These are phyloP conservation scores for Drosophila subquinaria DNA, from an alignment of 2,888 invertebrate species.

Conservation along the genomic window DNA sequence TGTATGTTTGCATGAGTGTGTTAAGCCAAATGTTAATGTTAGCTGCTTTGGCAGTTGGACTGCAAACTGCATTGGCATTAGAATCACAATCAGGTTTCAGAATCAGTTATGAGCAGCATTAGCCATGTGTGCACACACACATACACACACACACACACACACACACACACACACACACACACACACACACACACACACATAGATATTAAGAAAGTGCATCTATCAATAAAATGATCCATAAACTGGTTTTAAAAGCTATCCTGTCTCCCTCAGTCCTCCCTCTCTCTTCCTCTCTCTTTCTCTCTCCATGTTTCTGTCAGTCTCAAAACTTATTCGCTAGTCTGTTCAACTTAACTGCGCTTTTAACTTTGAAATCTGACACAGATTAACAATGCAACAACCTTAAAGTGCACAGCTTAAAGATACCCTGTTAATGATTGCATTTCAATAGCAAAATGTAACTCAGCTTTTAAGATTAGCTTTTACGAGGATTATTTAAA, in stretches of 20 bases:
- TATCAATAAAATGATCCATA: constrained; percentile 38
- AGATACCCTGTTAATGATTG: neutral
- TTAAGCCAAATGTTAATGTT: constrained; percentile 43
- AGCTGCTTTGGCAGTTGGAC: constrained; percentile 14
- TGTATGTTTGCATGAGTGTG: constrained; percentile 5
- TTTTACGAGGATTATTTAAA: neutral
- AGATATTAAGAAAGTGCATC: constrained; percentile 17
- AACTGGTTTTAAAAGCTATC: constrained; percentile 30
- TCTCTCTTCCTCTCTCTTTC: neutral
- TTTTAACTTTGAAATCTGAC: constrained; percentile 4
- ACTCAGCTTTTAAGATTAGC: no score
- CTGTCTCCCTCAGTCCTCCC: neutral
- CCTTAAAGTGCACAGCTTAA: neutral
- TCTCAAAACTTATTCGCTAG: constrained; percentile 1
- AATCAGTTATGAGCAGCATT: constrained; percentile 10
- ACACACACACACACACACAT: constrained; percentile 2
- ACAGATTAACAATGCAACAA: constrained; percentile 4
- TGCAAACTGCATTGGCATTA: constrained; percentile 36
- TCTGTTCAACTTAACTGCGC: constrained; percentile 7
- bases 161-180: constrained; percentile 6
- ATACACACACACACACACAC: no score
- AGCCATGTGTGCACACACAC: constrained; percentile 5
- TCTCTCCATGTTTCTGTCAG: neutral
- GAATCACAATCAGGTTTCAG: constrained; percentile 49
- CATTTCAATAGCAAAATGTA: no score